A percentile compares a stretch with the other conserved stretches of the same genome.
phyloP scores from a whole-genome alignment of 2,797 vertebrate genomes.

The Coregonus sp. region DNA sequence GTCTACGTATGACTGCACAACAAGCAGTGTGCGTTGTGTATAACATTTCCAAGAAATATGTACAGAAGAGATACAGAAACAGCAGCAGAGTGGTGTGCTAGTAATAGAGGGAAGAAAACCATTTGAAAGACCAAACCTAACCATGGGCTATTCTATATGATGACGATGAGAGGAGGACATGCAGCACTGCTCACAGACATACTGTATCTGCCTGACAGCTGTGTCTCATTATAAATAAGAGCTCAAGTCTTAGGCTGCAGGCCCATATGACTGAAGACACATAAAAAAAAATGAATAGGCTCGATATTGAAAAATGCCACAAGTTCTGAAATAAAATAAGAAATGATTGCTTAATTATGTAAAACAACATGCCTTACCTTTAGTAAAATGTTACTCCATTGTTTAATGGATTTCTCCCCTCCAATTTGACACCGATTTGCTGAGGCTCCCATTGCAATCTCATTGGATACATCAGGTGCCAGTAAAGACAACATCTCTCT shows the following conservation, averaged over 20 bases:
- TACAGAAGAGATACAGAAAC: background rate
- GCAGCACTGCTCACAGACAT: background rate
- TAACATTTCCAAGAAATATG: background rate
- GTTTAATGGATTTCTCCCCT: slow-evolving; percentile 55
- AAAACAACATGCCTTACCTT: slow-evolving; percentile 67
- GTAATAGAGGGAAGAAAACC: background rate
- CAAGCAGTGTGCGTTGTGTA: no score
- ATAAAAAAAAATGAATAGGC: background rate
- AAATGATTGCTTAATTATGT: slow-evolving; percentile 7
- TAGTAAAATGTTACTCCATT: slow-evolving; percentile 44
- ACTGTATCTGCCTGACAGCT: background rate
- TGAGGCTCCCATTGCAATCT: slow-evolving; percentile 62
- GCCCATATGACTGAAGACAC: background rate
- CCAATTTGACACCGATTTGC: slow-evolving; percentile 46
- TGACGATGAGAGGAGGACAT: background rate
- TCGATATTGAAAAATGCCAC: background rate
- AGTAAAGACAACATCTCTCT: slow-evolving; percentile 44
- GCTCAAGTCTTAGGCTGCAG: background rate
- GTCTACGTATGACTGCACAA: background rate
- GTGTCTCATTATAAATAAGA: background rate
- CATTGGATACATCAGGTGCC: slow-evolving; percentile 41
- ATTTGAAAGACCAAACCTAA: background rate
- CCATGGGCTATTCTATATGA: background rate
- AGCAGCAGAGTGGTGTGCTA: background rate
- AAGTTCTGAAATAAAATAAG: background rate